Evolutionary conservation across 92 coral and sea anemone species (phyloP).

Genomic region (Epizoanthus ramosus): DNA sequence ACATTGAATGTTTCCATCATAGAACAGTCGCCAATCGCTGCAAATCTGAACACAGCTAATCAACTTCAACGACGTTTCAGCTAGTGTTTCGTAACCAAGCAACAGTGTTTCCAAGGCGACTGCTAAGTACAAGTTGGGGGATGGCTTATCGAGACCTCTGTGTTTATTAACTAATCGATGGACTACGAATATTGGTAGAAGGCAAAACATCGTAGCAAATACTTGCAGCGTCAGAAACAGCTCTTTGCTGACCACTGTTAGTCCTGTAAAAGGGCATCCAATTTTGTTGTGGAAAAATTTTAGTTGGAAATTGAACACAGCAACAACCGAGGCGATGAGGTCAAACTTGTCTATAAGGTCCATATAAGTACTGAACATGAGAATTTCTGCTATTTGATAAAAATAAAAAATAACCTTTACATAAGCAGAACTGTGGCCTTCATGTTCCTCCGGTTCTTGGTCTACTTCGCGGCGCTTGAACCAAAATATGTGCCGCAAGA

Average conservation of each 20-base stretch:
- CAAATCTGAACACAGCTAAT: conserved; percentile 46
- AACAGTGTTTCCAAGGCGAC: conserved; percentile 39
- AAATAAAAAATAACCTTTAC: neutral
- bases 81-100: conserved; percentile 52
- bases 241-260: conserved; percentile 41
- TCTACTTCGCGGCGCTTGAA: neutral
- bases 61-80: conserved; percentile 37
- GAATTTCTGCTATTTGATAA: no score
- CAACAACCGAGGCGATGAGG: conserved; percentile 17
- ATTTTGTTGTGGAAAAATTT: neutral
- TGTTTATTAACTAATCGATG: conserved; percentile 12
- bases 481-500: conserved; percentile 24
- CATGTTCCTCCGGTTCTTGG: neutral
- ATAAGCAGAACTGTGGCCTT: neutral
- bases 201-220: conserved; percentile 31
- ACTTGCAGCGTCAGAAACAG: conserved; percentile 33
- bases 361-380: conserved; percentile 2
- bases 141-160: conserved; percentile 15
- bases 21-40: conserved; percentile 34
- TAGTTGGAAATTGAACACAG: conserved; percentile 49
- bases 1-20: conserved; percentile 43
- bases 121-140: neutral
- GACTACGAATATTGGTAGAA: conserved; percentile 18
- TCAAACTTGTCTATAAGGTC: conserved; percentile 17
- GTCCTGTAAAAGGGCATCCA: conserved; percentile 55